A percentile compares a stretch with the other conserved stretches of the same genome.
Evolutionary conservation across 2,113 vertebrate species (phyloP).

Genomic region (Lagopus muta): DNA sequence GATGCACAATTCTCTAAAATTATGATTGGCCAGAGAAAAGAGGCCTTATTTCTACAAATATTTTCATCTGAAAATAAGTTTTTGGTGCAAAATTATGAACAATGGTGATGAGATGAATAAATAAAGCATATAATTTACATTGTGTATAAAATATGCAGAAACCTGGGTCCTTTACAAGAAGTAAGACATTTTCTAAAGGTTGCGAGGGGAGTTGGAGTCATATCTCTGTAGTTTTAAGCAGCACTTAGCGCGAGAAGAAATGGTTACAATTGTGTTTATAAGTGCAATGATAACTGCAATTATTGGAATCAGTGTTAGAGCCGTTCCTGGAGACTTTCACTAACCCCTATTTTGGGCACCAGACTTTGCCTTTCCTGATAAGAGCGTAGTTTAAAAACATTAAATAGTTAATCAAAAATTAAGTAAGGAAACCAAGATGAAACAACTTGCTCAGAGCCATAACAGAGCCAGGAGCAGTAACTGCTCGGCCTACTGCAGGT

Average conservation of each 20-base stretch:
- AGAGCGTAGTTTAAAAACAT: not conserved
- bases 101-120: not conserved
- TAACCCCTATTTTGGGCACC: not conserved
- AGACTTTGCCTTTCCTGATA: not conserved
- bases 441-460: not conserved
- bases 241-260: not conserved
- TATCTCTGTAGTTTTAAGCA: not conserved
- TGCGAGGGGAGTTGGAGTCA: not conserved
- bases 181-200: not conserved
- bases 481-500: not conserved
- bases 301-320: not conserved
- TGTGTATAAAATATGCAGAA: not conserved
- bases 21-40: not conserved
- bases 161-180: not conserved
- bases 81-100: not conserved
- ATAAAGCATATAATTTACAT: not conserved
- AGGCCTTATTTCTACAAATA: not conserved
- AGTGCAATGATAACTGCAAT: not conserved
- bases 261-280: not conserved
- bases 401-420: not conserved
- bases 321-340: not conserved
- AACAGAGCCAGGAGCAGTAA: not conserved
- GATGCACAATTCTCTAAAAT: not conserved
- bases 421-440: not conserved
- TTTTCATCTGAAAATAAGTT: not conserved